These are phyloP conservation scores for Rhopalosiphum maidis DNA, from an alignment of 1,140 invertebrate genomes.

Conservation along the genomic window DNA sequence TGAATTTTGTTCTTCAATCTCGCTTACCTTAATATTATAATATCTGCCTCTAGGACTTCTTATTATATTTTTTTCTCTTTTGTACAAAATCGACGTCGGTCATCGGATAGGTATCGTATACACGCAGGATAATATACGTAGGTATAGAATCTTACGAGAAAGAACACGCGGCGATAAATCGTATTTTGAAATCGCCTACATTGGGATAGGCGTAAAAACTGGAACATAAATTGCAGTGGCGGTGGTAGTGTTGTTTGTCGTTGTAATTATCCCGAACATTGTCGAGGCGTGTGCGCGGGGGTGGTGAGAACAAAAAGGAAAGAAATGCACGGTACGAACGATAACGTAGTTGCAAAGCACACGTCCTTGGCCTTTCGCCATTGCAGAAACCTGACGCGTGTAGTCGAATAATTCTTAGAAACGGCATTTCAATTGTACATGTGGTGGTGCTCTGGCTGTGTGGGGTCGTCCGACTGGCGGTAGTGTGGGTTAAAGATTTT, in stretches of 20 bases:
- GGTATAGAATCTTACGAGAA: not conserved
- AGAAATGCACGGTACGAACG: not conserved
- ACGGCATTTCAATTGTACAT: not conserved
- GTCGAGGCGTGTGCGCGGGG: not conserved
- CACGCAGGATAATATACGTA: not conserved
- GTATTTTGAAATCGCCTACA: not conserved
- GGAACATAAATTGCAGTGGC: not conserved
- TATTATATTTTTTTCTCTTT: not conserved
- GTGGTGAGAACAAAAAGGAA: not conserved
- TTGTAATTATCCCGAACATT: not conserved
- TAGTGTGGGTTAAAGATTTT: slow-evolving; percentile 2
- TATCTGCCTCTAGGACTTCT: not conserved
- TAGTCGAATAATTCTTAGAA: not conserved
- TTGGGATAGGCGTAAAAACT: not conserved
- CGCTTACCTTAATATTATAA: not conserved
- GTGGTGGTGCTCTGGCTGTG: not conserved
- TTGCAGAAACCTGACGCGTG: not conserved
- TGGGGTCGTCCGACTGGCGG: not conserved
- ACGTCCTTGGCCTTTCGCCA: slow-evolving; percentile 9
- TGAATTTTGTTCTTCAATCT: not conserved
- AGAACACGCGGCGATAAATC: slow-evolving; percentile 7
- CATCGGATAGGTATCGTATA: not conserved
- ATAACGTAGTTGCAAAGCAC: not conserved
- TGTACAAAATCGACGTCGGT: not conserved
- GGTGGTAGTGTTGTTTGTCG: not conserved